Evolutionary conservation across 2,888 invertebrate genomes (phyloP).

Genomic region (Tinea semifulvella): DNA sequence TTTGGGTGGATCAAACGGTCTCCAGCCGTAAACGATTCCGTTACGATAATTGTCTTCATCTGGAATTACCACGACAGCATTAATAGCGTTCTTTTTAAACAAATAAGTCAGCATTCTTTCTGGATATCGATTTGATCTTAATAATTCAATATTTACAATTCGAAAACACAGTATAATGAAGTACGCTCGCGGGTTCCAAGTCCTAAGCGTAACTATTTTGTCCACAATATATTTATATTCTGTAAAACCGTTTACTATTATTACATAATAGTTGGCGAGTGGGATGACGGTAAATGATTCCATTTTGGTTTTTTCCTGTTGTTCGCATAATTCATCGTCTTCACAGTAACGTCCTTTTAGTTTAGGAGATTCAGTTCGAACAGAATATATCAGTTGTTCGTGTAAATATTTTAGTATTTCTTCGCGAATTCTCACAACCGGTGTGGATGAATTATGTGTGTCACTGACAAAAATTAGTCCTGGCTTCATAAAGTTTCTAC

Average conservation of each 20-base stretch:
- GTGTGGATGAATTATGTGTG: constrained; percentile 29
- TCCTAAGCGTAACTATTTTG: constrained; percentile 35
- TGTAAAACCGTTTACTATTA: constrained; percentile 34
- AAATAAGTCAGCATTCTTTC: constrained; percentile 41
- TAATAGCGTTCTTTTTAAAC: constrained; percentile 39
- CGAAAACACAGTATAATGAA: constrained; percentile 41
- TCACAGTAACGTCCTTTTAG: constrained; percentile 28
- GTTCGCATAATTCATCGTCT: constrained; percentile 20
- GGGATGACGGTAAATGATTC: constrained; percentile 31
- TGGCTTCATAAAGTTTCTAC: constrained; percentile 31
- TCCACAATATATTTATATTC: constrained; percentile 34
- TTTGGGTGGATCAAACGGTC: constrained; percentile 45
- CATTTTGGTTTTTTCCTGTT: constrained; percentile 25
- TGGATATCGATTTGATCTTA: constrained; percentile 23
- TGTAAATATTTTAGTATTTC: constrained; percentile 33
- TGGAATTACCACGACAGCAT: constrained; percentile 37
- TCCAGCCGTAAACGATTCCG: constrained; percentile 41
- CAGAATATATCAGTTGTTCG: constrained; percentile 25
- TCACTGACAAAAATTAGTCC: constrained; percentile 38
- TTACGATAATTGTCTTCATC: constrained; percentile 31
- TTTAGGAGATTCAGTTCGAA: constrained; percentile 31
- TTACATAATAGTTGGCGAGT: constrained; percentile 37
- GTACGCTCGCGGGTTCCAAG: constrained; percentile 48
- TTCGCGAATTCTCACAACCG: constrained; percentile 30
- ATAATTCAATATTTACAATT: constrained; percentile 22